phyloP scores from a whole-genome alignment of 2,888 invertebrate species.

The Barypeithes pellucidus region DNA sequence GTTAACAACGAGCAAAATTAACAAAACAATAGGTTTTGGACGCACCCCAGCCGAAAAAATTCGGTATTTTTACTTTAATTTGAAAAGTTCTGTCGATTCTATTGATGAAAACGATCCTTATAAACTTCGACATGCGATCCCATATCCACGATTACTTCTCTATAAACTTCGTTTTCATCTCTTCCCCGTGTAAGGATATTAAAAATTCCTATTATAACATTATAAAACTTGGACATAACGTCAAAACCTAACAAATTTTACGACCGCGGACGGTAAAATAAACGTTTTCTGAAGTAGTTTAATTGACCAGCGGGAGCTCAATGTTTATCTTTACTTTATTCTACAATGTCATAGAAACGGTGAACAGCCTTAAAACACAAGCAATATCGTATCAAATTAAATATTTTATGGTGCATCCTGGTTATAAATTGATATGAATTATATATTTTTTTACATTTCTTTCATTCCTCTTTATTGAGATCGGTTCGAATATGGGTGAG shows the following conservation, averaged over 20 bases:
- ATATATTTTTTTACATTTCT: conserved; percentile 1
- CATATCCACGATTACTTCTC: not conserved
- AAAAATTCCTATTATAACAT: conserved; percentile 42
- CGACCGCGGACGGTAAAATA: conserved; percentile 35
- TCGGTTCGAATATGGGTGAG: no score
- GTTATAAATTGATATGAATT: conserved; percentile 7
- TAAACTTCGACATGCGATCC: no score
- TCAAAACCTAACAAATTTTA: conserved; percentile 50
- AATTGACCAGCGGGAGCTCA: conserved; percentile 45
- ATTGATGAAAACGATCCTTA: no score
- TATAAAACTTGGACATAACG: conserved; percentile 39
- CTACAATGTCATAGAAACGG: conserved; percentile 33
- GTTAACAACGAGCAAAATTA: no score
- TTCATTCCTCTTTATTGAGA: not conserved
- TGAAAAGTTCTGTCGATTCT: no score
- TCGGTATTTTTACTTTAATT: no score
- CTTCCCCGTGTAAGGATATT: conserved; percentile 1
- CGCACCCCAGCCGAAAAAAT: no score
- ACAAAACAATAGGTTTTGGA: no score
- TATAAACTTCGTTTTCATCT: not conserved
- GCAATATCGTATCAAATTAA: conserved; percentile 18
- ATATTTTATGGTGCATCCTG: conserved; percentile 15
- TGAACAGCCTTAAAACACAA: conserved; percentile 17
- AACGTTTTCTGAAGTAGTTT: conserved; percentile 50
- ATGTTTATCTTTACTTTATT: conserved; percentile 37